A percentile compares a stretch with the other conserved stretches of the same genome.
phyloP scores from a whole-genome alignment of 1,140 invertebrate genomes.

The Diachasma alloeum region DNA sequence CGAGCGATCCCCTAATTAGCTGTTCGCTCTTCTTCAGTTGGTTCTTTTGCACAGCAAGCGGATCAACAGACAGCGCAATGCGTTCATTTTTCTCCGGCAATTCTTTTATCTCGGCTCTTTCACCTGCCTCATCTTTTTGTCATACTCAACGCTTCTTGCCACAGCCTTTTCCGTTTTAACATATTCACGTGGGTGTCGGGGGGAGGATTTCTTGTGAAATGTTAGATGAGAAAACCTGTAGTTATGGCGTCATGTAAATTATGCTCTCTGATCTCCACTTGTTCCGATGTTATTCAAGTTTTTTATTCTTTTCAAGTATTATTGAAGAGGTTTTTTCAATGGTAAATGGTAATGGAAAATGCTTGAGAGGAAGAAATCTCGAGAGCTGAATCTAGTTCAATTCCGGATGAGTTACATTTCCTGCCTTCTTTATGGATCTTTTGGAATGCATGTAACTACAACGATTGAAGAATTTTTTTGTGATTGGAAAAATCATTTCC shows the following conservation, averaged over 20 bases:
- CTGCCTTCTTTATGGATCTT: no score
- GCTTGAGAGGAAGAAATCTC: no score
- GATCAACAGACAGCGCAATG: neutral
- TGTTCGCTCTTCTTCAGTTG: slow-evolving; percentile 29
- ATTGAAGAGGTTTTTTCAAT: neutral
- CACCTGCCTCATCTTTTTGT: slow-evolving; percentile 1
- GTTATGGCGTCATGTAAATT: slow-evolving; percentile 5
- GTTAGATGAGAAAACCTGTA: neutral
- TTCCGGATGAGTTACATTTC: no score
- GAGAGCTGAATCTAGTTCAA: no score
- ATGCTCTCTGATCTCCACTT: neutral
- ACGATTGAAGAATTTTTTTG: no score
- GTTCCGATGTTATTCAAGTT: neutral
- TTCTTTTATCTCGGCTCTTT: neutral
- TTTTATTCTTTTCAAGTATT: neutral
- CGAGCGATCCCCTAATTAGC: slow-evolving; percentile 53
- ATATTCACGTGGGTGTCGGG: neutral
- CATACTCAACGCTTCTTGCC: neutral
- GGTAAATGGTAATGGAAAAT: neutral
- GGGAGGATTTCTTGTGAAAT: neutral
- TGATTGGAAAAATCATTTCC: no score
- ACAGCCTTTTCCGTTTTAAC: neutral
- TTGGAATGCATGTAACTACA: no score
- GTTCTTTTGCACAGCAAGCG: neutral
- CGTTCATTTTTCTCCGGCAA: neutral